phyloP scores from a whole-genome alignment of 1,140 invertebrate species.

The Coelopa frigida region DNA sequence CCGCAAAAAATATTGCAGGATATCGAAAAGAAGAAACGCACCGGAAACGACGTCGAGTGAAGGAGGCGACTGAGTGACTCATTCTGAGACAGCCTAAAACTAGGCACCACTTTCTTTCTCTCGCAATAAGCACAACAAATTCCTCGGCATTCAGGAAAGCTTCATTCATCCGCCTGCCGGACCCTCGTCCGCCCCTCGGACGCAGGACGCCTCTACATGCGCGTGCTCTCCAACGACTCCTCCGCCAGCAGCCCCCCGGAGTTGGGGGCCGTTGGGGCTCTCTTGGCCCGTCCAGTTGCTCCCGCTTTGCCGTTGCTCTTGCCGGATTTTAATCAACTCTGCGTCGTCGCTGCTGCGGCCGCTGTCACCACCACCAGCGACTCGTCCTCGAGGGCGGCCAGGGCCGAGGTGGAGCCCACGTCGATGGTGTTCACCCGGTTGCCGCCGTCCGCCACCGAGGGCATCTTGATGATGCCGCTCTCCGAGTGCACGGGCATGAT shows the following conservation, averaged over 20 bases:
- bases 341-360: conserved; percentile 18
- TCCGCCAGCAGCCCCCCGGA: conserved; percentile 1
- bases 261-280: too few relatives aligned
- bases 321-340: conserved; percentile 34
- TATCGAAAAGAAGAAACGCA: too few relatives aligned
- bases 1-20: too few relatives aligned
- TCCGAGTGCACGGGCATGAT: conserved; percentile 79
- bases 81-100: too few relatives aligned
- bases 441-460: conserved; percentile 49
- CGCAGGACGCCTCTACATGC: conserved; percentile 33
- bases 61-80: too few relatives aligned
- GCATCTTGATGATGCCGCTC: conserved; percentile 55
- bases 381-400: conserved; percentile 35
- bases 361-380: conserved; percentile 35
- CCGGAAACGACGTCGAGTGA: too few relatives aligned
- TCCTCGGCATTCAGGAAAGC: too few relatives aligned
- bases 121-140: too few relatives aligned
- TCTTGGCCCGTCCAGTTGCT: conserved; percentile 6
- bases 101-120: too few relatives aligned
- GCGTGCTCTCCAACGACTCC: conserved; percentile 26
- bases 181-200: too few relatives aligned
- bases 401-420: conserved; percentile 46
- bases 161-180: too few relatives aligned
- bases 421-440: conserved; percentile 60
- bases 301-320: neutral